Evolutionary conservation across 2,888 invertebrate species (phyloP), one percentile per base, ranked within the genome.

Genomic region (Miltochrista miniata): DNA sequence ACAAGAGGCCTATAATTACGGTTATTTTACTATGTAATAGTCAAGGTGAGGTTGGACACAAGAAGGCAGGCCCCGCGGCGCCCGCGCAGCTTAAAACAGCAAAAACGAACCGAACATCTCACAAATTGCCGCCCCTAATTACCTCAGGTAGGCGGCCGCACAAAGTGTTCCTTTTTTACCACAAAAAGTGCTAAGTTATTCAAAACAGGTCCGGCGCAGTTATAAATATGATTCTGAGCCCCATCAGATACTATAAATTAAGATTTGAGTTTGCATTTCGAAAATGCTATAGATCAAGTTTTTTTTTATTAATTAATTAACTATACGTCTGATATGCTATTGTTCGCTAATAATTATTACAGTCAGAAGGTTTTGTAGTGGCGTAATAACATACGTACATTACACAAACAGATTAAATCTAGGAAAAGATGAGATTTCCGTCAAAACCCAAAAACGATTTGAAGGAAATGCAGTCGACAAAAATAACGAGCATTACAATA

Each of bases 81-180:
- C 63, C 53, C 54, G 59, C 64, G 60, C 62, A 61, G 56, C n/a
- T 61, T 64, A 72, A 66, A 73, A 76, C 70, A 57, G 70, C 67
- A 71, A 71, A 76, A 76, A 74, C 68, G 68, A 65, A 59, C 61
- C 69, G 59, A 69, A 58, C 70, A 69, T 56, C 66, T 64, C 70
- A 81, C 83, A 84, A 84, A 85, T 85, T 81, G 81, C 76, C 74
- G 66, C 67, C 64, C 77, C 80, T 85, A 84, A 85, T 85, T 83
- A 82, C 83, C 72, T 47, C 83, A 83, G 85, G 85, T 84, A 84
- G 80, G 79, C 81, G 76, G 80, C 74, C 71, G 65, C 66, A 74
- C 77, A 76, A 77, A 76, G 69, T 68, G 64, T 59, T 63, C 51
- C 54, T 64, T 72, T 68, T 72, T 70, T 67, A 65, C 50, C 60